phyloP scores from a whole-genome alignment of 2,797 vertebrate genomes.

The Caiman crocodilus region DNA sequence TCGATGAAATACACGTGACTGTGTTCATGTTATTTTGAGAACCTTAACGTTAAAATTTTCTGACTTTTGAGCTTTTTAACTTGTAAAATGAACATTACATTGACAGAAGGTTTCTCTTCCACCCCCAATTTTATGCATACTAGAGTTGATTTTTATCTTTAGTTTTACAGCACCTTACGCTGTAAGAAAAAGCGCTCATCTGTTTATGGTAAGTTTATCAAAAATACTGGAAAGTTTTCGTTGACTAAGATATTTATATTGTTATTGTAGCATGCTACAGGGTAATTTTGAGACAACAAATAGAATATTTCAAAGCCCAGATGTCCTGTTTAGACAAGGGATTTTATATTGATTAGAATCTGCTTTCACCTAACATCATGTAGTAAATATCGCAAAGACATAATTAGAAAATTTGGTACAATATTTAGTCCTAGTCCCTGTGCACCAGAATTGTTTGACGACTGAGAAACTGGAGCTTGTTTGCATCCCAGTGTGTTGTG shows the following conservation, averaged over 20 bases:
- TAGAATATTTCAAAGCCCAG: conserved; percentile 76
- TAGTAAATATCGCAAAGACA: conserved; percentile 76
- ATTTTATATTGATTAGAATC: conserved; percentile 77
- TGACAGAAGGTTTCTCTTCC: conserved; percentile 22
- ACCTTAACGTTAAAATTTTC: conserved; percentile 72
- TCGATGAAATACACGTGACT: conserved; percentile 52
- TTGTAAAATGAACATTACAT: conserved; percentile 70
- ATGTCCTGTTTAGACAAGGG: conserved; percentile 79
- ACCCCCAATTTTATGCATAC: conserved; percentile 53
- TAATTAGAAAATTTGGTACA: conserved; percentile 84
- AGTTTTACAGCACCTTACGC: conserved; percentile 72
- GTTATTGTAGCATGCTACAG: conserved; percentile 61
- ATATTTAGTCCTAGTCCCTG: conserved; percentile 78
- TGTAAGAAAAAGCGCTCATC: conserved; percentile 62
- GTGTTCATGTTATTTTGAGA: conserved; percentile 72
- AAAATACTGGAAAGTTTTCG: conserved; percentile 70
- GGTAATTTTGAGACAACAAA: conserved; percentile 69
- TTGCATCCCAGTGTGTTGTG: conserved; percentile 83
- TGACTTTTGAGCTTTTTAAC: conserved; percentile 74
- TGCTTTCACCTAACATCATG: conserved; percentile 76
- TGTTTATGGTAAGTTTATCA: conserved; percentile 65
- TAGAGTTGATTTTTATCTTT: conserved; percentile 69
- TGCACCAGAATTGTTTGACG: conserved; percentile 83
- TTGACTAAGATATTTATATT: conserved; percentile 66
- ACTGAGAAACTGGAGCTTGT: conserved; percentile 81